Base-by-base conservation (phyloP, 2,888 invertebrate species). In the Sesia apiformis region DNA sequence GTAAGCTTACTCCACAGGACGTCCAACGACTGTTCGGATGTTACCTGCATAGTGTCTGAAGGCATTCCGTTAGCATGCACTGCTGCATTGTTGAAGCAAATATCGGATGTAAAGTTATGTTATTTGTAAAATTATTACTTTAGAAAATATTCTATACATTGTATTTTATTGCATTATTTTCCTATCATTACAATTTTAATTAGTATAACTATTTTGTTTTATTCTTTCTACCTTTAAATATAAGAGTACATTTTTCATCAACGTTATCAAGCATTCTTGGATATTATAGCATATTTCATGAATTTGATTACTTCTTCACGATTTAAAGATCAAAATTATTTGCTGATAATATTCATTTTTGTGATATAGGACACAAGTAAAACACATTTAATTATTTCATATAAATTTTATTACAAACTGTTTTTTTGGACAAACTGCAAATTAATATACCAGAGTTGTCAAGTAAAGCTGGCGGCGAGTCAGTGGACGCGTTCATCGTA, bases 331-430 rank as follows among this genome's bases (percentile, higher is more conserved):
- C 23, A 23, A 23, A 23, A 23, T 23, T 23, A 23, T 23, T 23
- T 23, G 23, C 23, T 23, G 23, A 23, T 23, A 1, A 23, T 23
- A 23, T 2, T 23, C 23, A 23, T 23, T 23, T 23, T 23, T 23
- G 23, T 23, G 23, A 23, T 23, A 23, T 23, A 49, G 5, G 23
- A n/a, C 5, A 7, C 5, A 49, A 49, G 23, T 70, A 64, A 81
- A 81, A 80, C 72, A 5, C 49, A 59, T 56, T 51, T 39, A 38
- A 50, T 55, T 73, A 74, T 82, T 84, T 81, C 76, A 77, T 89
- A 87, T 79, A 88, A 87, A 87, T 86, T 89, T 89, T 86, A 87
- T 88, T 88, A 85, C 82, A 88, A 88, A 89, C 78, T 70, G 70
- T 80, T 74, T 83, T 83, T 76, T 77, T 78, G 77, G 74, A 82